Evolutionary conservation across 2,888 invertebrate genomes (phyloP).

Genomic region (Clivina fossor): DNA sequence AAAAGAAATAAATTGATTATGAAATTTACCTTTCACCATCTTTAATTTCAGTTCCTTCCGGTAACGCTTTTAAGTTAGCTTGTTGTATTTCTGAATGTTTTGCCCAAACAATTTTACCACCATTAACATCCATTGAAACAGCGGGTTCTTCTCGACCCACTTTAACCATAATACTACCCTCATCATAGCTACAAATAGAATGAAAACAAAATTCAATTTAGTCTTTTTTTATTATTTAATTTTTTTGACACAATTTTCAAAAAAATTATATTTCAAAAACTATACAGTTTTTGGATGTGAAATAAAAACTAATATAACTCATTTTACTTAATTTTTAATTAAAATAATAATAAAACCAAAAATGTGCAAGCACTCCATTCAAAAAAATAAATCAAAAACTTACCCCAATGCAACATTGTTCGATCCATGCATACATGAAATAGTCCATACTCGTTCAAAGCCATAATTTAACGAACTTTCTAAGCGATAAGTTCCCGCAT

Average conservation of each 20-base stretch:
- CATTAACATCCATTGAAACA: constrained; percentile 97
- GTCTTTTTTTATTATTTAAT: too few relatives aligned
- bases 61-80: constrained; percentile 84
- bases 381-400: constrained; percentile 40
- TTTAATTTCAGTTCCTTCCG: constrained; percentile 76
- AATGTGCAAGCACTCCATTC: too few relatives aligned
- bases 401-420: constrained; percentile 94
- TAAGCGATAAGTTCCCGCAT: constrained; percentile 95
- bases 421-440: constrained; percentile 87
- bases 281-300: too few relatives aligned
- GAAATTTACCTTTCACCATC: constrained; percentile 75
- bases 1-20: not conserved
- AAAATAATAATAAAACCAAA: too few relatives aligned
- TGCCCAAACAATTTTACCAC: constrained; percentile 99
- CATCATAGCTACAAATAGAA: constrained; percentile 70
- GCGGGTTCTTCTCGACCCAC: constrained; percentile 97
- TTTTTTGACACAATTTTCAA: too few relatives aligned
- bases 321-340: too few relatives aligned
- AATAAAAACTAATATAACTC: too few relatives aligned
- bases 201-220: constrained; percentile 16
- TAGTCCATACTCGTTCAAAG: constrained; percentile 97
- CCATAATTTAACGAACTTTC: constrained; percentile 98
- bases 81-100: constrained; percentile 98
- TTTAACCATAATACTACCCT: constrained; percentile 93
- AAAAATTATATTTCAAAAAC: too few relatives aligned